These are phyloP conservation scores for Sinocyclocheilus rhinocerous DNA, from an alignment of 2,113 vertebrate species.

Conservation along the genomic window DNA sequence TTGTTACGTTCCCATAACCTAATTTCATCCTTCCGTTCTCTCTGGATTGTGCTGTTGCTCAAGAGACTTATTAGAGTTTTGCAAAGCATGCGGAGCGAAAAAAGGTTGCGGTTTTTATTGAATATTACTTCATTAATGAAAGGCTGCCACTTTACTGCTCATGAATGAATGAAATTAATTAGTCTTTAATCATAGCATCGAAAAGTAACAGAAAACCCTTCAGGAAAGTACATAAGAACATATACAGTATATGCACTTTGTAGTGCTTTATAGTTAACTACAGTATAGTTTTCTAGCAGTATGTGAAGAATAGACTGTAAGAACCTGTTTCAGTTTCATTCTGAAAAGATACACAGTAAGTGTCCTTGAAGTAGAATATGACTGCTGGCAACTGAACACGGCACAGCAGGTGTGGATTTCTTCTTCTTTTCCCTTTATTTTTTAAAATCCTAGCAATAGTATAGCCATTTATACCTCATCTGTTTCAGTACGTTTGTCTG, in stretches of 20 bases:
- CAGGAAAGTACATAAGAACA: neutral
- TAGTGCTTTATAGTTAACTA: neutral
- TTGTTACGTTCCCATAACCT: slow-evolving; percentile 44
- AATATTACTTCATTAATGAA: slow-evolving; percentile 23
- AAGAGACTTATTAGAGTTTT: slow-evolving; percentile 22
- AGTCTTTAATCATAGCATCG: neutral
- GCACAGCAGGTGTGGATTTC: neutral
- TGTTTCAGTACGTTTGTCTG: neutral
- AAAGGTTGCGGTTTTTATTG: neutral
- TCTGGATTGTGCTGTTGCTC: slow-evolving; percentile 11
- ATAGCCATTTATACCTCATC: too few species aligned
- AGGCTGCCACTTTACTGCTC: neutral
- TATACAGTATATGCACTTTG: neutral
- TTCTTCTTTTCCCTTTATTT: too few species aligned
- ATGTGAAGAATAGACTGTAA: slow-evolving; percentile 4
- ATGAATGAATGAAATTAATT: neutral
- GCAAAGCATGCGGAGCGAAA: neutral
- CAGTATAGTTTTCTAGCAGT: neutral
- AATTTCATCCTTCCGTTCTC: slow-evolving; percentile 7
- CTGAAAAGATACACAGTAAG: slow-evolving; percentile 20
- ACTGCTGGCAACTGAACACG: slow-evolving; percentile 23
- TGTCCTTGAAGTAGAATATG: slow-evolving; percentile 40
- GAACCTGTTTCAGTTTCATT: slow-evolving; percentile 14
- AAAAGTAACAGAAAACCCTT: neutral
- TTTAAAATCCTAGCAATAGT: too few species aligned